Evolutionary conservation across 2,888 invertebrate genomes (phyloP), one percentile per base, ranked within the genome.

Genomic region (Nasonovia ribisnigri): DNA sequence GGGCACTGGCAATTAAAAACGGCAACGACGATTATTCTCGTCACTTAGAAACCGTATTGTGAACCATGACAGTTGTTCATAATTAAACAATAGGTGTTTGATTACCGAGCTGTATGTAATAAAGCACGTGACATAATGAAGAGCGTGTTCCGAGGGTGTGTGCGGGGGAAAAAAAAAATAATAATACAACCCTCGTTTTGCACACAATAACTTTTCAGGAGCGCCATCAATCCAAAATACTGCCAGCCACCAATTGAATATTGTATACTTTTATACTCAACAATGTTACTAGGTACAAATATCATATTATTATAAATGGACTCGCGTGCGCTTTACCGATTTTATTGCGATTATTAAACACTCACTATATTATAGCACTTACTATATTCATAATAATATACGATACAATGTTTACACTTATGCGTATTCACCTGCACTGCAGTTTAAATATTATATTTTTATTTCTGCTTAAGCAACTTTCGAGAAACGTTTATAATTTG

Each of bases 31-130:
- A 77, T 90, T 77, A 77, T 57, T 91, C 13, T 84, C 54, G 54
- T 84, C 54, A 84, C 54, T 84, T 43, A 84, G 11, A 84, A 57
- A 43, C 54, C 57, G 54, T 84, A 84, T 54, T 91, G 91, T 84
- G 43, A 84, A 91, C 43, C 84, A 84, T n/a, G 91, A 91, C 91
- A 91, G 91, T 91, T 43, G 91, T 57, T 91, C 54, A n/a, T 91
- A 91, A 91, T 91, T 91, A 91, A 84, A 91, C 91, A 91, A 91
- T 84, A 84, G 91, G 84, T 54, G 43, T 91, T 91, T 91, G 91
- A 91, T 91, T 91, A 84, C 84, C 42, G 84, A 57, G 57, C n/a
- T n/a, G 54, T 46, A 43, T 29, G 6, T 46, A 46, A 87, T 84
- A 54, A 89, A 54, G 54, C 42, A 54, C 84, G 13, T 54, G n/a